Evolutionary conservation across 2,888 invertebrate species (phyloP).

Genomic region (Melolontha melolontha): DNA sequence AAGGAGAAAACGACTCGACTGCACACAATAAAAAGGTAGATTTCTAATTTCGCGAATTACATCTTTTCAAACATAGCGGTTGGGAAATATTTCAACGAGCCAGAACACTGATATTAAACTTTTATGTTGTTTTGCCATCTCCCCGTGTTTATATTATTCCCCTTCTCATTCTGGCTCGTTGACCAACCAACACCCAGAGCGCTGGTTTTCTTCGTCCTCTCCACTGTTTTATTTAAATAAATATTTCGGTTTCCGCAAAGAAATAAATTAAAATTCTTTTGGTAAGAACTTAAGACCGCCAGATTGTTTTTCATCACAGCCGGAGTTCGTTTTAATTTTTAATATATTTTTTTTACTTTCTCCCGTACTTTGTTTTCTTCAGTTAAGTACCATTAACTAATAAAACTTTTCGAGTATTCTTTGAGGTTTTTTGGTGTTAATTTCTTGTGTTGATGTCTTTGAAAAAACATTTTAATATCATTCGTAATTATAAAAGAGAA

Average conservation of each 20-base stretch:
- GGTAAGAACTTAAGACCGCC: slow-evolving; percentile 27
- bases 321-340: slow-evolving; percentile 20
- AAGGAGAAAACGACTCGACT: neutral
- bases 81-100: slow-evolving; percentile 33
- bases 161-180: slow-evolving; percentile 11
- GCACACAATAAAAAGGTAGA: slow-evolving; percentile 36
- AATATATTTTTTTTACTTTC: slow-evolving; percentile 12
- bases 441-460: too few relatives aligned
- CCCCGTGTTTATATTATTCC: neutral
- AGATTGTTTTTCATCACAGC: slow-evolving; percentile 11
- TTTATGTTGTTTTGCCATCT: slow-evolving; percentile 40
- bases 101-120: slow-evolving; percentile 39
- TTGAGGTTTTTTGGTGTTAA: too few relatives aligned
- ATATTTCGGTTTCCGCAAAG: slow-evolving; percentile 33
- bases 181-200: slow-evolving; percentile 13
- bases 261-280: slow-evolving; percentile 43
- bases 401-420: slow-evolving; percentile 14
- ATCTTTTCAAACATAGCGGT: slow-evolving; percentile 11
- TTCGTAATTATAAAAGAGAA: too few relatives aligned
- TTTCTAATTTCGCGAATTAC: slow-evolving; percentile 43
- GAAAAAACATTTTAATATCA: too few relatives aligned
- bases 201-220: neutral
- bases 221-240: slow-evolving; percentile 41
- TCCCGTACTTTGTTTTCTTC: neutral
- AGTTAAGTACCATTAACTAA: slow-evolving; percentile 23